Percentiles rank a stretch among this genome's conserved stretches.
These are phyloP conservation scores for Fragum fragum DNA, from an alignment of 2,888 invertebrate species.

Conservation along the genomic window DNA sequence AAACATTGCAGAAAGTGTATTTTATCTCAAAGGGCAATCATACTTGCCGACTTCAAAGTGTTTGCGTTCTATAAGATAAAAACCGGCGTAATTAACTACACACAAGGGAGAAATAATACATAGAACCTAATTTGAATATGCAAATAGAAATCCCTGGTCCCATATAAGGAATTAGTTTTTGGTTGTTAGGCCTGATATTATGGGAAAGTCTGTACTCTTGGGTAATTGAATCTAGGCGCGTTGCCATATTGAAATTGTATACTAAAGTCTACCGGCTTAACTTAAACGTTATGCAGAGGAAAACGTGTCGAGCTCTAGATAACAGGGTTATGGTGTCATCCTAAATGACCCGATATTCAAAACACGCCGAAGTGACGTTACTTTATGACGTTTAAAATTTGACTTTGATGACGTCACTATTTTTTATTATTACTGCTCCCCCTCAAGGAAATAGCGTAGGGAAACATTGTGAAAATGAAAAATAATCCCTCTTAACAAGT, in stretches of 20 bases:
- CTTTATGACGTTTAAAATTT: too few relatives aligned
- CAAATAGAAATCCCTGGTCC: constrained; percentile 23
- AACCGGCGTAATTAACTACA: constrained; percentile 18
- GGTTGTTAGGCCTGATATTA: background rate
- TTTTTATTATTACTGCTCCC: too few relatives aligned
- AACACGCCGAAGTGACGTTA: too few relatives aligned
- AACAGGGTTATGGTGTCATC: too few relatives aligned
- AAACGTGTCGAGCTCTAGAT: too few relatives aligned
- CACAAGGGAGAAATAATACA: constrained; percentile 26
- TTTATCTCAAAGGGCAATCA: constrained; percentile 29
- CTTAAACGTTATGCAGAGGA: background rate
- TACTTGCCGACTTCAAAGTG: constrained; percentile 11
- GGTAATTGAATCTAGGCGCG: constrained; percentile 14
- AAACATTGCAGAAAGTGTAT: constrained; percentile 28
- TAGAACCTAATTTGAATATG: constrained; percentile 32
- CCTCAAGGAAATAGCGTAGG: too few relatives aligned
- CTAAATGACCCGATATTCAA: too few relatives aligned
- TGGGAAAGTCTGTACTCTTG: background rate
- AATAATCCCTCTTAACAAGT: too few relatives aligned
- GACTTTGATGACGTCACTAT: too few relatives aligned
- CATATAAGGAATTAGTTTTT: constrained; percentile 22
- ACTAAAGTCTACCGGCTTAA: background rate
- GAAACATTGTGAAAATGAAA: too few relatives aligned
- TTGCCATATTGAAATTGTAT: constrained; percentile 4
- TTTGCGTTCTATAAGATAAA: constrained; percentile 20